These are phyloP conservation scores for Rhagonycha fulva DNA, from an alignment of 2,888 invertebrate species.

Conservation along the genomic window DNA sequence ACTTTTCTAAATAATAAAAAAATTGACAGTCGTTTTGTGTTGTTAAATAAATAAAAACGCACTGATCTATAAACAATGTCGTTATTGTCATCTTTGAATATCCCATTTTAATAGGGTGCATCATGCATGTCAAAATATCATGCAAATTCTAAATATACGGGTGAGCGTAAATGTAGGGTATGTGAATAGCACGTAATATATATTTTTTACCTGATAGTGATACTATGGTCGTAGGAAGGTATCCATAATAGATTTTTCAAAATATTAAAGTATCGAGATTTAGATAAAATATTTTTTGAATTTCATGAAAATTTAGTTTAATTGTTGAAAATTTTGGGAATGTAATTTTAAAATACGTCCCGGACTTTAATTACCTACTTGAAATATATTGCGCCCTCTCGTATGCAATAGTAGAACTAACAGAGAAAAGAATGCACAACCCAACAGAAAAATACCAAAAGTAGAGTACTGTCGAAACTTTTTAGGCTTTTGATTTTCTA, in stretches of 20 bases:
- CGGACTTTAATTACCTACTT: too few species aligned
- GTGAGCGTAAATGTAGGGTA: not conserved
- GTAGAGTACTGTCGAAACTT: not conserved
- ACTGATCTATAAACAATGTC: constrained; percentile 34
- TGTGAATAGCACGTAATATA: not conserved
- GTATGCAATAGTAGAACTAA: not conserved
- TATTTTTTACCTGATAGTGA: not conserved
- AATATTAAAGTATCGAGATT: too few species aligned
- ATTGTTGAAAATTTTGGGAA: too few species aligned
- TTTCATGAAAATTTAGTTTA: too few species aligned
- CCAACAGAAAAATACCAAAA: not conserved
- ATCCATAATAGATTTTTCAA: too few species aligned
- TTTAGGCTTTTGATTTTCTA: not conserved
- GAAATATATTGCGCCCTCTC: not conserved
- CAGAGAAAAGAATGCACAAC: too few species aligned
- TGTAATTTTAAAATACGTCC: too few species aligned
- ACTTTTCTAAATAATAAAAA: constrained; percentile 10
- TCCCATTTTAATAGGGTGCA: constrained; percentile 41
- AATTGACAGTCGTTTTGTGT: constrained; percentile 26
- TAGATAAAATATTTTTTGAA: too few species aligned
- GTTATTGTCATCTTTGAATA: constrained; percentile 42
- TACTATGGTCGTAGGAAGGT: too few species aligned
- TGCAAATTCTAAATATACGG: constrained; percentile 33
- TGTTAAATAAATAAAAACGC: constrained; percentile 16
- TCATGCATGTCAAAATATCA: constrained; percentile 45